Conservation (phyloP, 2,113 vertebrate species). For the Climacteris rufus region DNA sequence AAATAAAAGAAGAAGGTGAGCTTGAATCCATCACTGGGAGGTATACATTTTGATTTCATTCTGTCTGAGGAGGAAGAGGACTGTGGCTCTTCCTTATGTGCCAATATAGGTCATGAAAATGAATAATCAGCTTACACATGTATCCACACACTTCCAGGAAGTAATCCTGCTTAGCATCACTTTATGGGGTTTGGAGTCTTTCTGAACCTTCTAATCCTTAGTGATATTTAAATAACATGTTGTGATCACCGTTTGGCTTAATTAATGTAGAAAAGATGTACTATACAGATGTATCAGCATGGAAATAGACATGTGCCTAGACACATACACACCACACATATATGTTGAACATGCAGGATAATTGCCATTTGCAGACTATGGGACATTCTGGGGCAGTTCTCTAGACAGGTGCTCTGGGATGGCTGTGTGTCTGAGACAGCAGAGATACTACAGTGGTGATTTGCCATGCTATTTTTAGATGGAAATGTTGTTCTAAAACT, state of each 20-base stretch:
- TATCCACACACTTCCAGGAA: conserved; percentile 48
- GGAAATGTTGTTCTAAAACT: not conserved
- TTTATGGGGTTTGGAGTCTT: conserved; percentile 59
- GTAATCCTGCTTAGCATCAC: conserved; percentile 71
- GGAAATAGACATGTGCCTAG: not conserved
- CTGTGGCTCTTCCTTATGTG: conserved; percentile 25
- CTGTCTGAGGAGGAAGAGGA: not conserved
- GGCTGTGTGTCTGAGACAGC: not conserved
- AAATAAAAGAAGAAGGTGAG: not conserved
- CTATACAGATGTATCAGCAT: not conserved
- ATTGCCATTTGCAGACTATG: not conserved
- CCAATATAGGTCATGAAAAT: conserved; percentile 63
- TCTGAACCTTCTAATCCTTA: conserved; percentile 52
- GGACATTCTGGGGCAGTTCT: not conserved
- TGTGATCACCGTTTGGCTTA: conserved; percentile 38
- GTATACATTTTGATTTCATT: conserved; percentile 31
- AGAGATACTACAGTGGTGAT: not conserved
- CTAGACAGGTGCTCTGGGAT: not conserved
- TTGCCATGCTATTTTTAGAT: not conserved
- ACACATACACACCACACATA: too few species aligned
- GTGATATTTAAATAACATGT: conserved; percentile 55
- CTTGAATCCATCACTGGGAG: not conserved
- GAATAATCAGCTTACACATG: conserved; percentile 64
- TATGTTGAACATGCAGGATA: not conserved
- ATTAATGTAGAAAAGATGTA: conserved; percentile 2